Evolutionary conservation across 2,113 vertebrate genomes (phyloP).

Genomic region (Indri indri): DNA sequence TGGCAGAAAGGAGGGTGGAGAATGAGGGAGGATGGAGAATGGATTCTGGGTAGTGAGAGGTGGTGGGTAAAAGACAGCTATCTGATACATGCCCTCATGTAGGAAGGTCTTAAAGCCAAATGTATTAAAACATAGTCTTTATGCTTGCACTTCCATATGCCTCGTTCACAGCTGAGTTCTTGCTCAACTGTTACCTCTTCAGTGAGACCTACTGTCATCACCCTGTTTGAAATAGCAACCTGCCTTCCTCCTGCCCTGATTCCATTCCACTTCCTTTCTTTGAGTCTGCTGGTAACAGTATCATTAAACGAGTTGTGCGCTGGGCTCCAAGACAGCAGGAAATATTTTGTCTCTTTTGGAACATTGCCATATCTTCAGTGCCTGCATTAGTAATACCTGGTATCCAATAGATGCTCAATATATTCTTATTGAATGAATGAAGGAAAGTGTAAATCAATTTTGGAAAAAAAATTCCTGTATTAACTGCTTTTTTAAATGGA

Average conservation of each 20-base stretch:
- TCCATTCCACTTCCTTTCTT: not conserved
- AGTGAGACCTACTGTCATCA: not conserved
- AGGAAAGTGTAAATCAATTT: not conserved
- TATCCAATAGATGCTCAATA: not conserved
- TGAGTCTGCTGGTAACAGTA: not conserved
- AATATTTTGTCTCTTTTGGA: not conserved
- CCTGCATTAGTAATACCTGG: not conserved
- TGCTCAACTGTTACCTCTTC: not conserved
- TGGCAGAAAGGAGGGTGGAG: not conserved
- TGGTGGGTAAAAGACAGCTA: not conserved
- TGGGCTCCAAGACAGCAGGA: not conserved
- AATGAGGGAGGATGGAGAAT: not conserved
- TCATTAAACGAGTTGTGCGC: not conserved
- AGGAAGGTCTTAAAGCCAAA: not conserved
- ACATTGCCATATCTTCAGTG: not conserved
- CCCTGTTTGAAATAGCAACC: not conserved
- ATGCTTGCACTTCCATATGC: not conserved
- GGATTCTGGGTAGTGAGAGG: fast-evolving
- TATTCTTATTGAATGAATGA: not conserved
- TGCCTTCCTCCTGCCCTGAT: not conserved
- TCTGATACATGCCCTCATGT: not conserved
- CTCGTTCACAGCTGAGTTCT: not conserved
- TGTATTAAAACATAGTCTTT: not conserved
- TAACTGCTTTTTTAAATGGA: not conserved
- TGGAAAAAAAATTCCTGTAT: not conserved